Base-by-base conservation (phyloP, 2,888 invertebrate genomes). In the Andrena bucephala region DNA sequence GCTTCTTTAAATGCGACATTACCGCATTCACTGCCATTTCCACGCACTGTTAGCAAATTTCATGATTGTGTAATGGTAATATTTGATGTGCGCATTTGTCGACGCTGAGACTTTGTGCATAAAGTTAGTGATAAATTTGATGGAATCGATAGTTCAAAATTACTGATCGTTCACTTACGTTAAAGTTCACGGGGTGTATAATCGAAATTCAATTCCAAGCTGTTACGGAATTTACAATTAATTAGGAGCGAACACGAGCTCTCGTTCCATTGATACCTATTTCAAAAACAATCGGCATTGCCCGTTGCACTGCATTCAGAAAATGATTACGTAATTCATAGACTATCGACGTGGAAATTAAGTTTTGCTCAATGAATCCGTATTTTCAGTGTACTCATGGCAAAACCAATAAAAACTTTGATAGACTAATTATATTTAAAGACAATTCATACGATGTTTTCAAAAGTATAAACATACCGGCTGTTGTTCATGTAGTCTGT, bases 151-250 rank as follows among this genome's bases (percentile, higher is more conserved):
- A 81, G 71, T 77, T 79, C 24, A 70, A 29, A 76, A 77, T 59
- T 66, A 60, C 65, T 27, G 77, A 79, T 79, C 77, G 77, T 70
- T 70, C 77, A 42, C 42, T 77, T 77, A 66, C 33, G 70, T 71
- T 60, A 31, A 70, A 80, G 31, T 80, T 67, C 62, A 27, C 24
- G 8, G 13, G 31, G 36, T 73, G 16, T 68, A 65, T 79, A 79
- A 68, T 73, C 50, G 29, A 81, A 73, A 78, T 81, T 78, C 79
- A 27, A 80, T 81, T 57, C 48, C 54, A 24, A 68, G 48, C 62
- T 29, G 33, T 63, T 67, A n/a, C 62, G 48, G 79, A 78, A 79
- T 81, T 79, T 72, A 67, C 63, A 69, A 73, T 73, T 79, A 57
- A 79, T 79, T 63, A 57, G 68, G n/a, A 36, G 36, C 6, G 66